phyloP scores from a whole-genome alignment of 2,113 vertebrate genomes.

The Bagarius yarrelli region DNA sequence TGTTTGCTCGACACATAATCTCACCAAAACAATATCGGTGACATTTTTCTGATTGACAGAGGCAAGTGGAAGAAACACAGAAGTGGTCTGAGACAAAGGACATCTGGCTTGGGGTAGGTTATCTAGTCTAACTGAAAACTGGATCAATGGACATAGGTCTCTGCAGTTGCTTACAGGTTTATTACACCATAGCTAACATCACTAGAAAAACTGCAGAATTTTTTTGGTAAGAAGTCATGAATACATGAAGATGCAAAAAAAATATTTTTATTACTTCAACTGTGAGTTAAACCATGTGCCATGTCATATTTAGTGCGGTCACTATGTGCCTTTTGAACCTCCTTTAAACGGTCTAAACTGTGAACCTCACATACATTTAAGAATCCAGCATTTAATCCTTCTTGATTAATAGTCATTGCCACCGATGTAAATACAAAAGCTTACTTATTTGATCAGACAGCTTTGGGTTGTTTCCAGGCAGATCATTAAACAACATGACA shows the following conservation, averaged over 20 bases:
- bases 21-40: not conserved
- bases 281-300: not conserved
- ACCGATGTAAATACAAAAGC: too few species aligned
- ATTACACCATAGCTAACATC: not conserved
- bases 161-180: not conserved
- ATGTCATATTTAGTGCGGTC: not conserved
- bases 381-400: too few species aligned
- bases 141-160: not conserved
- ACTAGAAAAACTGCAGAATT: not conserved
- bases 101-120: not conserved
- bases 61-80: not conserved
- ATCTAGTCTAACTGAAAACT: not conserved
- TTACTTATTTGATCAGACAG: too few species aligned
- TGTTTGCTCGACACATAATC: not conserved
- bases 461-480: too few species aligned
- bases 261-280: not conserved
- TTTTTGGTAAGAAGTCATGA: not conserved
- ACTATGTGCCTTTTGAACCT: too few species aligned
- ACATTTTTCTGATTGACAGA: not conserved
- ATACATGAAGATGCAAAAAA: not conserved
- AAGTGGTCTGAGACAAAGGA: not conserved
- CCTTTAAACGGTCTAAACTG: too few species aligned
- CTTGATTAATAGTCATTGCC: too few species aligned
- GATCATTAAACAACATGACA: too few species aligned
- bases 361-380: too few species aligned